Evolutionary conservation across 2,888 invertebrate genomes (phyloP), one percentile per base, ranked within the genome.

Genomic region (Rhimphoctona megacephalus): DNA sequence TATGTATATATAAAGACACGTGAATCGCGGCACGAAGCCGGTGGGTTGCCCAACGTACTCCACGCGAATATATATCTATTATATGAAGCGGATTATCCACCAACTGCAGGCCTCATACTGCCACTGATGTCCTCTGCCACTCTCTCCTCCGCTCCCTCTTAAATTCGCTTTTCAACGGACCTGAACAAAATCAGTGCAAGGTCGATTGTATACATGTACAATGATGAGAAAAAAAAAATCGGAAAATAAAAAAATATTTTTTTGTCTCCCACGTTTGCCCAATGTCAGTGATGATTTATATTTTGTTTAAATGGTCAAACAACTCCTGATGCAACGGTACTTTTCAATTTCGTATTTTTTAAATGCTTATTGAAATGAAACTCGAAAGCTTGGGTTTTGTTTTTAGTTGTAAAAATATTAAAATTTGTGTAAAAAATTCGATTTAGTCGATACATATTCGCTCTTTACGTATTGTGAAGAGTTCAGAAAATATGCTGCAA

Each of bases 11-110:
- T 54, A 49, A 83, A 86, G 83, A 81, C 78, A 61, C 61, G 61
- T 61, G 61, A 83, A 72, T 79, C 74, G 80, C 69, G 19, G 69
- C 54, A 36, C 66, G 14, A 33, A 88, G 85, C 87, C 87, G 81
- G 76, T 86, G 88, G 83, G 87, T 82, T 88, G 88, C 57, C 54
- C 74, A 74, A 87, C 72, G 87, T 89, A 86, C 90, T 89, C 91
- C 90, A 90, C 89, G 89, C 88, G 77, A 90, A 88, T 89, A 87
- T 90, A 88, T 89, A 86, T 86, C 88, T 88, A 88, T 82, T 87
- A 88, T 87, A 87, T 82, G 82, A 87, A 87, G 86, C 79, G 92
- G 92, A 92, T 92, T 92, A 92, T 91, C 92, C 90, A 87, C 69
- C 83, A 74, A 74, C 64, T 77, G 76, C 70, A 72, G 83, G 72